A percentile compares a stretch with the other conserved stretches of the same genome.
Evolutionary conservation across 64 coral and sea anemone species (phyloP).

Genomic region (Actinia tenebrosa): DNA sequence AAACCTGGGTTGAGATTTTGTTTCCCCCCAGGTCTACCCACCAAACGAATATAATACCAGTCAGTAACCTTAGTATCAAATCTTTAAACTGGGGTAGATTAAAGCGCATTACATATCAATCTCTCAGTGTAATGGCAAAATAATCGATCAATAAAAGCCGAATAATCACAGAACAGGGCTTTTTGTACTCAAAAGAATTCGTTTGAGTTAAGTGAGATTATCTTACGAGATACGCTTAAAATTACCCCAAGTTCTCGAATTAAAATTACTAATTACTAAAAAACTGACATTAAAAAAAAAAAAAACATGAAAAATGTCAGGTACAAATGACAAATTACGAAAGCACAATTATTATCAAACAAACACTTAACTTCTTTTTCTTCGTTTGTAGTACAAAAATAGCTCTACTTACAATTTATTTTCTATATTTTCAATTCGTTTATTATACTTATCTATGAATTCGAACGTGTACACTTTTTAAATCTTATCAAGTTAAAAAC

Average conservation of each 20-base stretch:
- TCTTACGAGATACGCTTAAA: background rate
- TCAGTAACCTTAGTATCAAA: background rate
- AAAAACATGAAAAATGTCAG: background rate
- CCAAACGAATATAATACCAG: background rate
- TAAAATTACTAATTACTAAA: too few relatives aligned
- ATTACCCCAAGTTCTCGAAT: background rate
- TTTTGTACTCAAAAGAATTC: background rate
- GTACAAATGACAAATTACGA: background rate
- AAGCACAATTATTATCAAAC: background rate
- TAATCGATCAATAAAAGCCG: background rate
- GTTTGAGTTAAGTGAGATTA: background rate
- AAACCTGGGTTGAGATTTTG: too few relatives aligned
- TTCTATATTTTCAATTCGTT: background rate
- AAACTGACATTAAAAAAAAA: too few relatives aligned
- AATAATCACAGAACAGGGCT: background rate
- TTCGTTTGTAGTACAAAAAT: background rate
- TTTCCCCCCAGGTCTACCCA: background rate
- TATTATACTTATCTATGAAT: background rate
- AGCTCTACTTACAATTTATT: conserved; percentile 7
- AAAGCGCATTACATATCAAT: background rate
- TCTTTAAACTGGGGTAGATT: background rate
- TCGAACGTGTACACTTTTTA: background rate
- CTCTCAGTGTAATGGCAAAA: background rate
- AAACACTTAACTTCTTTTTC: background rate
- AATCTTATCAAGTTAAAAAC: background rate